These are phyloP conservation scores for Limnephilus auricula DNA, from an alignment of 2,888 invertebrate genomes.

Conservation along the genomic window DNA sequence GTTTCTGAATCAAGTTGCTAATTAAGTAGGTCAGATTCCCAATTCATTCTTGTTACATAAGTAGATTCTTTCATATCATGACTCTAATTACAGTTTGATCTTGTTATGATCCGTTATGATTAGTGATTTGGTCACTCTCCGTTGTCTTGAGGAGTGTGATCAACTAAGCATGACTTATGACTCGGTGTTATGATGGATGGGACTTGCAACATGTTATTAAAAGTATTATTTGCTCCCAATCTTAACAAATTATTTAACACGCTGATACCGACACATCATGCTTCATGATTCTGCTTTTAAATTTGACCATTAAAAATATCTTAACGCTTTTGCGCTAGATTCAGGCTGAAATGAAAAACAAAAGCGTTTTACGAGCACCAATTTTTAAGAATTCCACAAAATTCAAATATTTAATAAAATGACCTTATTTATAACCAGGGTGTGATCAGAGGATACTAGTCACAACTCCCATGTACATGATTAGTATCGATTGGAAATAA, in stretches of 20 bases:
- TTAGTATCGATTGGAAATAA: too few species aligned
- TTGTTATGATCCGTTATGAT: conserved; percentile 12
- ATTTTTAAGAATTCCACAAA: neutral
- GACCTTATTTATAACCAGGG: too few species aligned
- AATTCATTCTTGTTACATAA: neutral
- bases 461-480: too few species aligned
- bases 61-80: neutral
- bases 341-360: neutral
- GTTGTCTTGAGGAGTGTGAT: neutral
- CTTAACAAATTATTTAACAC: neutral
- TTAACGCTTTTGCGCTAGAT: neutral
- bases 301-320: neutral
- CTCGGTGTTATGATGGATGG: neutral
- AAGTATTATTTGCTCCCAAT: neutral
- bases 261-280: neutral
- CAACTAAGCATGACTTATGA: conserved; percentile 10
- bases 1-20: neutral
- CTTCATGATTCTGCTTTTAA: neutral
- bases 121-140: neutral
- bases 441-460: too few species aligned
- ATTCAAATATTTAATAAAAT: too few species aligned
- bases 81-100: neutral
- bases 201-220: neutral
- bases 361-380: neutral
- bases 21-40: neutral